Conservation (phyloP, 1,140 invertebrate genomes). For the Streblospio benedicti region DNA sequence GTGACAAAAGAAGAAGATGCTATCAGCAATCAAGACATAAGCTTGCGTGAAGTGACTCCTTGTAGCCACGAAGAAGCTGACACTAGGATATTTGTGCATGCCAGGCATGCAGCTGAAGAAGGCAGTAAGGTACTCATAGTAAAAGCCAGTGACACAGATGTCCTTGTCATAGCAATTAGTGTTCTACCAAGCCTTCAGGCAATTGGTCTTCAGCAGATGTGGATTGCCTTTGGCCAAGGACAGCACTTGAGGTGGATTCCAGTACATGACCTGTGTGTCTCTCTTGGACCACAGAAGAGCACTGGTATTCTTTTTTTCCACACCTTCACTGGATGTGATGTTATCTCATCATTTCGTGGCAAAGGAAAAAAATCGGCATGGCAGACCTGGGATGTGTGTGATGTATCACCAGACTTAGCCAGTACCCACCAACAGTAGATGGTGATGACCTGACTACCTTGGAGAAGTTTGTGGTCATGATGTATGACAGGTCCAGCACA, state of each 20-base stretch:
- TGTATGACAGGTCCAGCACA: too few species aligned
- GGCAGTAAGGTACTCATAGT: too few species aligned
- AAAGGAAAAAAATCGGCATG: conserved; percentile 5
- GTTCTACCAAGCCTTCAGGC: conserved; percentile 10
- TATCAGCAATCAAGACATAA: too few species aligned
- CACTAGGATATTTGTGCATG: too few species aligned
- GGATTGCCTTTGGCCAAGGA: conserved; percentile 27
- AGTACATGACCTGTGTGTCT: conserved; percentile 17
- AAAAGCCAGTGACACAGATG: conserved; percentile 23
- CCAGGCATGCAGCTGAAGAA: too few species aligned
- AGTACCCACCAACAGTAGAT: too few species aligned
- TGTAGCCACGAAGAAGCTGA: too few species aligned
- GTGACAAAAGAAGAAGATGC: too few species aligned
- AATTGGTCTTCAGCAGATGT: conserved; percentile 23
- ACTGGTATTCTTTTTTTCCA: conserved; percentile 17
- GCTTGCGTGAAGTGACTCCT: too few species aligned
- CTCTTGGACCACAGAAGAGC: conserved; percentile 12
- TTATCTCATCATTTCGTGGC: conserved; percentile 20
- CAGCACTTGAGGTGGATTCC: conserved; percentile 19
- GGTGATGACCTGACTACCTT: too few species aligned
- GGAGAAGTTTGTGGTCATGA: too few species aligned
- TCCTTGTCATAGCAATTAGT: conserved; percentile 20
- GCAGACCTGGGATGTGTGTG: conserved; percentile 5
- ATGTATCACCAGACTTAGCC: background rate
- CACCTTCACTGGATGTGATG: conserved; percentile 23